Evolutionary conservation across 2,888 invertebrate species (phyloP).

Genomic region (Himalopsyche japonica): DNA sequence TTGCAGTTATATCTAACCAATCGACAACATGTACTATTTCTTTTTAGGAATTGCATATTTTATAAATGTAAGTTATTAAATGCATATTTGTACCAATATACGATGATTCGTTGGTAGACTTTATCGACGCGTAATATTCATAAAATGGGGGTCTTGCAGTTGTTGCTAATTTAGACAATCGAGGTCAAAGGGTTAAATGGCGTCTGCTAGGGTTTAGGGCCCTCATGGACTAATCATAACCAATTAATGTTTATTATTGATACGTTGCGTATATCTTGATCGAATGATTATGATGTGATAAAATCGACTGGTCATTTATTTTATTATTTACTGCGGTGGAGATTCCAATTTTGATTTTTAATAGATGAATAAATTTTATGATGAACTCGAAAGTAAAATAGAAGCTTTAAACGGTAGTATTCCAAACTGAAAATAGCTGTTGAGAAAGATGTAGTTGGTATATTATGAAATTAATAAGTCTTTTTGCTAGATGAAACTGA

Average conservation of each 20-base stretch:
- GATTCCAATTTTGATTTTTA: too few relatives aligned
- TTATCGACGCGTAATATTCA: too few relatives aligned
- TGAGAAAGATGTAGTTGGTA: too few relatives aligned
- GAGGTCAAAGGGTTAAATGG: conserved; percentile 11
- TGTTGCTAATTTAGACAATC: background rate
- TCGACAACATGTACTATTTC: background rate
- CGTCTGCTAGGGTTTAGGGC: background rate
- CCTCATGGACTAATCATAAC: conserved; percentile 11
- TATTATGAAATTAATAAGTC: too few relatives aligned
- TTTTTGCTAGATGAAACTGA: too few relatives aligned
- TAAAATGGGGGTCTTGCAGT: background rate
- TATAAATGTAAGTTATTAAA: background rate
- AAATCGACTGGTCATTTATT: background rate
- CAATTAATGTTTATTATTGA: background rate
- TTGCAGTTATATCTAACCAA: background rate
- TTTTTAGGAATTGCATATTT: background rate
- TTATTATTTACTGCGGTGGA: background rate
- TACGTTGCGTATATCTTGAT: background rate
- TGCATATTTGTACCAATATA: too few relatives aligned
- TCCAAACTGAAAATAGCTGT: too few relatives aligned
- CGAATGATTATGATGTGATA: background rate
- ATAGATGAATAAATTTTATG: too few relatives aligned
- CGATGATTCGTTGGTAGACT: too few relatives aligned
- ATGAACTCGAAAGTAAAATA: too few relatives aligned
- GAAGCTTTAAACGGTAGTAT: too few relatives aligned